Base-by-base conservation (phyloP, 2,113 vertebrate species). In the Ceyx margarethae region DNA sequence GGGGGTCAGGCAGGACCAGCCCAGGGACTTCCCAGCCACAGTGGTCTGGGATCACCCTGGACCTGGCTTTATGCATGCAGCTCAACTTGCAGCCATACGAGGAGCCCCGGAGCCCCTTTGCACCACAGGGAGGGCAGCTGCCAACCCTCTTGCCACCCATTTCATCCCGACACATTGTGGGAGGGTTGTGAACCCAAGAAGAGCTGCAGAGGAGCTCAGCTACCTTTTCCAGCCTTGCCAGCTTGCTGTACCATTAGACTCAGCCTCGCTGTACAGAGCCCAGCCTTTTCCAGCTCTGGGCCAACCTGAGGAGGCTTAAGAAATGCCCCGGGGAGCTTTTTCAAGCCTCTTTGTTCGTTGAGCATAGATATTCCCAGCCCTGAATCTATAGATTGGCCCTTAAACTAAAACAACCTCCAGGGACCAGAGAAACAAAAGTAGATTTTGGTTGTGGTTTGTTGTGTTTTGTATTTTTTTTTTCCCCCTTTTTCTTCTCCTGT, bases 361-460 rank as follows among this genome's bases (percentile, higher is more conserved):
- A 87, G 94, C 66, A 91, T 96, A 96, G 94, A 86, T 93, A 95
- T 94, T 94, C 96, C 95, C 96, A 94, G 83, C 89, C 66, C 80
- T 79, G 91, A 79, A 94, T 96, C 89, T 97, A 96, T 97, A 93
- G 96, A 89, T 96, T 64, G 94, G 94, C 94, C 96, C 95, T 97
- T 96, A 90, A 97, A 97, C 94, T 89, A 96, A 87, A 95, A 35
- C 75, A 48, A 76, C 87, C 96, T 95, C 93, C 1, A 0, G 92
- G 89, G 95, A 96, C 68, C 35, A 28, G 37, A 73, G 91, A 95
- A 96, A 94, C 92, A 94, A 91, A 82, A 95, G 95, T 79, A 71
- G 82, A 31, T 95, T 94, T 96, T 73, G 89, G 90, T 66, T 95
- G 86, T 3, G 65, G 86, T 90, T 86, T 85, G 73, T 85, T 93